phyloP scores from a whole-genome alignment of 2,113 vertebrate genomes.

The Pygoscelis adeliae region DNA sequence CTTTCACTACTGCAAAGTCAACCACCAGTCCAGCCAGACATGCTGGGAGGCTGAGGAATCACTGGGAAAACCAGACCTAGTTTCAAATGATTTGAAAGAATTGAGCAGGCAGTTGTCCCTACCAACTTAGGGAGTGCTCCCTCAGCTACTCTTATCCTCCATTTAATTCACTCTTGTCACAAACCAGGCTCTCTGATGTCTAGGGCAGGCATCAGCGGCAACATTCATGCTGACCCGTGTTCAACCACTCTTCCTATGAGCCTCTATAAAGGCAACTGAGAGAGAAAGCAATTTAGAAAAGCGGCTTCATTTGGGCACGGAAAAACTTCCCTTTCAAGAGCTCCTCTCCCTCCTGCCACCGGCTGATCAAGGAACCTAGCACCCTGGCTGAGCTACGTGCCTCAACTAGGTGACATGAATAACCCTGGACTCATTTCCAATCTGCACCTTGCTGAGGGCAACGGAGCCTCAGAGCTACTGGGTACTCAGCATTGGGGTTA shows the following conservation, averaged over 20 bases:
- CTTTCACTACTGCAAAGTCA: not conserved
- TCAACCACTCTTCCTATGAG: fast-evolving
- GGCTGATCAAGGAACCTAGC: not conserved
- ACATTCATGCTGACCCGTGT: not conserved
- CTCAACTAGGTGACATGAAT: not conserved
- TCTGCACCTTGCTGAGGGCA: not conserved
- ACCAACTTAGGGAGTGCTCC: not conserved
- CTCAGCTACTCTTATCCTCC: not conserved
- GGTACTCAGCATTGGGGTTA: too few relatives aligned
- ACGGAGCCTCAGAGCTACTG: not conserved
- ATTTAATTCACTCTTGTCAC: not conserved
- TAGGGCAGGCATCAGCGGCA: not conserved
- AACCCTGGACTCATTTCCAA: not conserved
- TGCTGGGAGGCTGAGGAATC: not conserved
- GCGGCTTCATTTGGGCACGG: not conserved
- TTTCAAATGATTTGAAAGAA: not conserved
- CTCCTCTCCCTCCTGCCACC: not conserved
- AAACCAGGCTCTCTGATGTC: not conserved
- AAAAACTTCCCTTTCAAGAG: not conserved
- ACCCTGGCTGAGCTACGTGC: not conserved
- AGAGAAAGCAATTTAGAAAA: not conserved
- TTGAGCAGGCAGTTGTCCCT: not conserved
- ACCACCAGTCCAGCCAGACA: not conserved
- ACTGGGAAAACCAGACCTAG: not conserved
- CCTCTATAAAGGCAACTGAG: not conserved